phyloP scores from a whole-genome alignment of 2,888 invertebrate genomes.

The Seira musarum region DNA sequence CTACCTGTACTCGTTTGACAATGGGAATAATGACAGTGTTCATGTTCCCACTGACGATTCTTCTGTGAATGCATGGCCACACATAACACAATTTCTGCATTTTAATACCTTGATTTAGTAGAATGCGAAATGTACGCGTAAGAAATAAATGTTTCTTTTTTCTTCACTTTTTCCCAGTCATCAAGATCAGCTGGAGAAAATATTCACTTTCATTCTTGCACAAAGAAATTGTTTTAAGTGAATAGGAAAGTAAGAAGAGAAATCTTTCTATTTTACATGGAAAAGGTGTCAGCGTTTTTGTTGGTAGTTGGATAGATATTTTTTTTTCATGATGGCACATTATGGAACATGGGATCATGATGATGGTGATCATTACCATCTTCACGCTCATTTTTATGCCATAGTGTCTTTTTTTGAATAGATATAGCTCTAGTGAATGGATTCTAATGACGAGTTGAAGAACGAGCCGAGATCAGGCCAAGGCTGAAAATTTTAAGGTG shows the following conservation, averaged over 20 bases:
- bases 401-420: background rate
- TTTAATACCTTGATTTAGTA: conserved; percentile 43
- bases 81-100: conserved; percentile 25
- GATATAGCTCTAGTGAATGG: conserved; percentile 28
- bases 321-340: too few relatives aligned
- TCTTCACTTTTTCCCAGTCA: conserved; percentile 7
- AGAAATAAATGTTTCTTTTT: background rate
- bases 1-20: background rate
- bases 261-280: too few relatives aligned
- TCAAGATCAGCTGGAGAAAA: too few relatives aligned
- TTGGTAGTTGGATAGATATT: too few relatives aligned
- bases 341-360: conserved; percentile 12
- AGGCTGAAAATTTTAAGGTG: too few relatives aligned
- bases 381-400: background rate
- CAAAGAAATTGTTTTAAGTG: too few relatives aligned
- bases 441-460: conserved; percentile 38
- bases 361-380: conserved; percentile 23
- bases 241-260: too few relatives aligned
- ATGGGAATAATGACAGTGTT: background rate
- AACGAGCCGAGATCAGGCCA: background rate
- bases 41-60: background rate
- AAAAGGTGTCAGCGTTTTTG: too few relatives aligned
- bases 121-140: too few relatives aligned
- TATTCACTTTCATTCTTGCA: too few relatives aligned
- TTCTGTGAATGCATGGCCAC: too few relatives aligned